Evolutionary conservation across 1,140 invertebrate genomes (phyloP).

Genomic region (Portunus trituberculatus): DNA sequence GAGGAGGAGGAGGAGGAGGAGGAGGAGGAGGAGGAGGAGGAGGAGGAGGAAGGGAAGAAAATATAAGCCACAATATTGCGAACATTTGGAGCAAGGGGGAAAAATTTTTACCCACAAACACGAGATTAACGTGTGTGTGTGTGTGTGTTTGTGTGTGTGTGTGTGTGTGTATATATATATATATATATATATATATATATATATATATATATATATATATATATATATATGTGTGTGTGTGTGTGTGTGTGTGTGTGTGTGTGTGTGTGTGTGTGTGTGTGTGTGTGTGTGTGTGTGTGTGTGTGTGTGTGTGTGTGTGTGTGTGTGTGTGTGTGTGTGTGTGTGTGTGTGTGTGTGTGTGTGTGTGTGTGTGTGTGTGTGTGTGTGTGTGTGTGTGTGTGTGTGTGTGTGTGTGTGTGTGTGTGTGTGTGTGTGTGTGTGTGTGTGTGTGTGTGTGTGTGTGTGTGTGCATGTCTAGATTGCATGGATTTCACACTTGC

Average conservation of each 20-base stretch:
- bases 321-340: constrained; percentile 47
- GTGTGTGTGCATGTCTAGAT: neutral
- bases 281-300: constrained; percentile 54
- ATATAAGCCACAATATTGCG: neutral
- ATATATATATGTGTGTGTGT: neutral
- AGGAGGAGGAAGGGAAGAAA: neutral
- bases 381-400: constrained; percentile 1
- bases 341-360: constrained; percentile 56
- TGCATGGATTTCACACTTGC: neutral
- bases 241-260: constrained; percentile 36
- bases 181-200: constrained; percentile 35
- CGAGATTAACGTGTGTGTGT: constrained; percentile 22
- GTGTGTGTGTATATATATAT: constrained; percentile 32
- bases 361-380: constrained; percentile 52
- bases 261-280: constrained; percentile 50
- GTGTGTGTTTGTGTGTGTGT: constrained; percentile 47
- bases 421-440: constrained; percentile 50
- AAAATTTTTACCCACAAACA: neutral
- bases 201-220: constrained; percentile 12
- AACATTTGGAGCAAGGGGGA: neutral
- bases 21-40: neutral
- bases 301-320: constrained; percentile 49
- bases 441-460: constrained; percentile 53
- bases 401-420: constrained; percentile 36
- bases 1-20: neutral